Percentiles rank a stretch among this genome's conserved stretches.
These are phyloP conservation scores for Tribolium castaneum DNA, from an alignment of 1,140 invertebrate genomes.

Conservation along the genomic window DNA sequence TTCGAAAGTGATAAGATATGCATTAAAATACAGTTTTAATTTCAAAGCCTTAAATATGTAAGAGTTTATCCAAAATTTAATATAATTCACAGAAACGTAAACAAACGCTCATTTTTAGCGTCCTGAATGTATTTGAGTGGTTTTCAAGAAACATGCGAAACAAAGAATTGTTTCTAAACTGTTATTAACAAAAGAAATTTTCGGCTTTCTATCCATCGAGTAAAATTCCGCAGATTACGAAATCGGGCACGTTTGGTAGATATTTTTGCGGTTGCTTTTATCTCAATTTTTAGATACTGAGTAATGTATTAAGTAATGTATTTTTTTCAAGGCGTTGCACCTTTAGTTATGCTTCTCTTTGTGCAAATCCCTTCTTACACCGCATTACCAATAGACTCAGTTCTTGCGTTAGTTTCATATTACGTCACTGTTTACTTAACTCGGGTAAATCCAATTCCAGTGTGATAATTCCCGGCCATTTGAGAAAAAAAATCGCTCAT, in stretches of 20 bases:
- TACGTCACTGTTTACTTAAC: constrained; percentile 18
- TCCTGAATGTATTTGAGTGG: too few species aligned
- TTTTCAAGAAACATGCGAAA: too few species aligned
- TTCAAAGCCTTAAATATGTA: too few species aligned
- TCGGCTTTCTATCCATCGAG: neutral
- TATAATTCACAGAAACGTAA: too few species aligned
- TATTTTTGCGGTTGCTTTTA: neutral
- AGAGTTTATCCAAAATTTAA: too few species aligned
- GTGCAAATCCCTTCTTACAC: neutral
- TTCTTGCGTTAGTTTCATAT: neutral
- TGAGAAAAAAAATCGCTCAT: neutral
- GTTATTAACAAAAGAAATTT: neutral
- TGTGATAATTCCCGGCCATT: neutral
- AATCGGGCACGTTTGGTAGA: neutral
- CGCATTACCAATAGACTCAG: neutral
- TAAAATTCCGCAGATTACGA: neutral
- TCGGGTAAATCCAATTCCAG: neutral
- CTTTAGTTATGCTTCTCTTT: neutral
- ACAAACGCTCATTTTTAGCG: too few species aligned
- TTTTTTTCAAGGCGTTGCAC: neutral
- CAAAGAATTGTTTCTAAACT: too few species aligned
- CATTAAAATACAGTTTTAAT: neutral
- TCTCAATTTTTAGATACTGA: neutral
- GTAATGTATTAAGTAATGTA: neutral
- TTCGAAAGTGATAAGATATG: neutral